These are phyloP conservation scores for Drosophila teissieri DNA, from an alignment of 1,140 invertebrate genomes.

Conservation along the genomic window DNA sequence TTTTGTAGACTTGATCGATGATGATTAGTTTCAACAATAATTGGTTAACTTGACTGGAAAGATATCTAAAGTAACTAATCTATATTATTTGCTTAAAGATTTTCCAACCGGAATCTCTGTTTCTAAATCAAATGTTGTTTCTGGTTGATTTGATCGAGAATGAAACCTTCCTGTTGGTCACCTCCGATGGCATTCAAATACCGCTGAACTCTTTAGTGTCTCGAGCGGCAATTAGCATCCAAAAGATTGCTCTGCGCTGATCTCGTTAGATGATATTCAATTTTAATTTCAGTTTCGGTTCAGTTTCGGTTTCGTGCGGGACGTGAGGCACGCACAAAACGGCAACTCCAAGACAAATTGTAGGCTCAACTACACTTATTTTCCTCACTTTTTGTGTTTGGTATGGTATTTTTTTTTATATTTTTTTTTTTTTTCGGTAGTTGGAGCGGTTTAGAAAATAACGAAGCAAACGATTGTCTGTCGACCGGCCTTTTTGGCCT, in stretches of 20 bases:
- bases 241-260: slow-evolving; percentile 25
- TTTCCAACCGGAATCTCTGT: neutral
- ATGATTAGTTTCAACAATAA: neutral
- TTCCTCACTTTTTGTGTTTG: slow-evolving; percentile 7
- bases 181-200: slow-evolving; percentile 28
- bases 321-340: slow-evolving; percentile 41
- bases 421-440: slow-evolving; percentile 18
- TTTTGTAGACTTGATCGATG: neutral
- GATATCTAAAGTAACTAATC: neutral
- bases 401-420: neutral
- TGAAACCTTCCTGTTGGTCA: slow-evolving; percentile 19
- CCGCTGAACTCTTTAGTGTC: slow-evolving; percentile 10
- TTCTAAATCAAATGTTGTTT: slow-evolving; percentile 2
- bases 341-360: slow-evolving; percentile 50
- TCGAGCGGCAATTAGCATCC: slow-evolving; percentile 33
- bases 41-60: neutral
- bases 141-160: neutral
- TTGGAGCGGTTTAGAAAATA: slow-evolving; percentile 50
- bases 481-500: slow-evolving; percentile 49
- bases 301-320: slow-evolving; percentile 44
- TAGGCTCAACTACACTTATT: slow-evolving; percentile 51
- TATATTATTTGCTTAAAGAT: no score
- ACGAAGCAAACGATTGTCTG: slow-evolving; percentile 37
- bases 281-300: slow-evolving; percentile 46
- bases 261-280: slow-evolving; percentile 53